Evolutionary conservation across 2,888 invertebrate genomes (phyloP).

Genomic region (Hedychridium roseum): DNA sequence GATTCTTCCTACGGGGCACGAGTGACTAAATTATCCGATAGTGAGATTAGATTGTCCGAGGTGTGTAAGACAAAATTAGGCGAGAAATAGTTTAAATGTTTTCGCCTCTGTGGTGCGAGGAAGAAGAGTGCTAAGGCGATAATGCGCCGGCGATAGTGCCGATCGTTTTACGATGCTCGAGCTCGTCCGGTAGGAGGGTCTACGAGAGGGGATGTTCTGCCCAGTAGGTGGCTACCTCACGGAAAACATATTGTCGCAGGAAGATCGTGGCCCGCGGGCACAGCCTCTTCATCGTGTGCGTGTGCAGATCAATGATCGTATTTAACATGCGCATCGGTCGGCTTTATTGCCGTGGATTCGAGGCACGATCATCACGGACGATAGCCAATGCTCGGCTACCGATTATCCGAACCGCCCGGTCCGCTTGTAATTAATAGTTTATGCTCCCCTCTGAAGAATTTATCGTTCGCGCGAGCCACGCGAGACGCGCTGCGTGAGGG

Average conservation of each 20-base stretch:
- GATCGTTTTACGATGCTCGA: too few relatives aligned
- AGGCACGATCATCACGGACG: conserved; percentile 10
- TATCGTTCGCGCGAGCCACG: conserved; percentile 41
- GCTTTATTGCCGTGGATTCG: conserved; percentile 9
- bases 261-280: conserved; percentile 9
- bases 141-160: conserved; percentile 2
- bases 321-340: background rate
- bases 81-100: too few relatives aligned
- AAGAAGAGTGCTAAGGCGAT: too few relatives aligned
- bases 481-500: conserved; percentile 39
- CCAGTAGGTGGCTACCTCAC: conserved; percentile 26
- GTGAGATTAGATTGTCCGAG: too few relatives aligned
- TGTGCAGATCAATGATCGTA: conserved; percentile 6
- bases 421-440: conserved; percentile 50
- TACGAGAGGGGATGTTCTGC: too few relatives aligned
- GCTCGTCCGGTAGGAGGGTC: too few relatives aligned
- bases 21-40: too few relatives aligned
- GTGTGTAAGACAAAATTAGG: too few relatives aligned
- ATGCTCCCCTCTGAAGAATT: conserved; percentile 39
- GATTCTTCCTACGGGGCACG: too few relatives aligned
- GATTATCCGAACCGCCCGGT: conserved; percentile 38
- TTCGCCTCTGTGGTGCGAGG: too few relatives aligned
- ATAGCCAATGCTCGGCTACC: conserved; percentile 32
- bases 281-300: conserved; percentile 4
- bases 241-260: conserved; percentile 34